phyloP scores from a whole-genome alignment of 53 echinoderm and acorn worm species.

The Actinopyga echinites region DNA sequence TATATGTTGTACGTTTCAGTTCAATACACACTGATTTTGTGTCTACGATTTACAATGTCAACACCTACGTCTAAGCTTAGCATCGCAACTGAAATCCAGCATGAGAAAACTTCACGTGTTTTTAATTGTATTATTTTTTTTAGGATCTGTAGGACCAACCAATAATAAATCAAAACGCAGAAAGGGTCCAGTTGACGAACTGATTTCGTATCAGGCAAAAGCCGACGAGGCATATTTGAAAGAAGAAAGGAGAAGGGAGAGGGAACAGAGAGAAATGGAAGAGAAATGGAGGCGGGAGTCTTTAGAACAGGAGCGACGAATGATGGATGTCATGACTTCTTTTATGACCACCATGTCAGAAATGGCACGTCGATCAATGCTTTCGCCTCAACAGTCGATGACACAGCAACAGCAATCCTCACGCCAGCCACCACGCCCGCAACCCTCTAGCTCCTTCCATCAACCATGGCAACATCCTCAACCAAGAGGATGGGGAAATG shows the following conservation, averaged over 20 bases:
- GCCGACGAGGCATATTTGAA: not conserved
- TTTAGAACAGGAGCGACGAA: not conserved
- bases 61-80: too few relatives aligned
- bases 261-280: not conserved
- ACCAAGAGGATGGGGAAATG: not conserved
- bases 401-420: not conserved
- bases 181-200: not conserved
- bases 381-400: not conserved
- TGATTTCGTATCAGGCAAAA: not conserved
- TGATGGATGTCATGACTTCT: not conserved
- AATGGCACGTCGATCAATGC: not conserved
- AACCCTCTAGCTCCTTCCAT: not conserved
- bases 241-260: not conserved
- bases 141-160: too few relatives aligned
- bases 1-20: too few relatives aligned
- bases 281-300: slow-evolving; percentile 1
- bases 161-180: not conserved
- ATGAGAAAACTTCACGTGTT: too few relatives aligned
- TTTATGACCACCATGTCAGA: not conserved
- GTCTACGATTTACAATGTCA: too few relatives aligned
- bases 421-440: not conserved
- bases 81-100: too few relatives aligned
- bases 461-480: not conserved
- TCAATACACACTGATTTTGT: too few relatives aligned
- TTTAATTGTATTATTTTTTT: too few relatives aligned